phyloP scores from a whole-genome alignment of 2,888 invertebrate species.

The Lasioglossum lativentre region DNA sequence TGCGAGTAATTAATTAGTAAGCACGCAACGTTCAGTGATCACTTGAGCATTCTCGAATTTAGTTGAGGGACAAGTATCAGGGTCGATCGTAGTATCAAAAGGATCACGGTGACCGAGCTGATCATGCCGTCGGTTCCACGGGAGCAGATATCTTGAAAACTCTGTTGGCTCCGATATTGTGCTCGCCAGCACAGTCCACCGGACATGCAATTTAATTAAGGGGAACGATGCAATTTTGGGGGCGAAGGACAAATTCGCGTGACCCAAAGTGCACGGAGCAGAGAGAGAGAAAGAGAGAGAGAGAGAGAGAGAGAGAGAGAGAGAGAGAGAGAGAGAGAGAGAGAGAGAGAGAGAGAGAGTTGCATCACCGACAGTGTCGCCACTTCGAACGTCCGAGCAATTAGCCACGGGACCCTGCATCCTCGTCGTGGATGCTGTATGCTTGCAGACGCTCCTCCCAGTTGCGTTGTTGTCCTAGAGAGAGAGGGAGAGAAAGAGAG shows the following conservation, averaged over 20 bases:
- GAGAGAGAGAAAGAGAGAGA: too few species aligned
- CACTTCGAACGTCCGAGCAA: slow-evolving; percentile 70
- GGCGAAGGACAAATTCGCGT: slow-evolving; percentile 48
- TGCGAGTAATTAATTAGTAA: not conserved
- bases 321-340: too few species aligned
- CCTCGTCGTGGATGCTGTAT: slow-evolving; percentile 23
- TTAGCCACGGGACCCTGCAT: slow-evolving; percentile 79
- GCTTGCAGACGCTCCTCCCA: slow-evolving; percentile 31
- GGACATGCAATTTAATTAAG: slow-evolving; percentile 65
- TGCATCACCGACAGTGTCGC: slow-evolving; percentile 51
- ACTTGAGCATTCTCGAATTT: not conserved
- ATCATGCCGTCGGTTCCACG: not conserved
- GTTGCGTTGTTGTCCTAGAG: not conserved
- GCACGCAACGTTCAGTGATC: not conserved
- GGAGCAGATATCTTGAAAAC: not conserved
- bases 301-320: not conserved
- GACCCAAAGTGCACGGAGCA: slow-evolving; percentile 24
- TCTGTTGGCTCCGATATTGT: slow-evolving; percentile 26
- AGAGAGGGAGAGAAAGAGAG: not conserved
- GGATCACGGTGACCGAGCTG: not conserved
- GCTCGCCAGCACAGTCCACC: not conserved
- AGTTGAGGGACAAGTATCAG: not conserved
- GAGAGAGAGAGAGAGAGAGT: not conserved
- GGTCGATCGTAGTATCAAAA: not conserved
- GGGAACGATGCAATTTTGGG: slow-evolving; percentile 44